phyloP scores from a whole-genome alignment of 2,797 vertebrate species.

The Alfaro cultratus region DNA sequence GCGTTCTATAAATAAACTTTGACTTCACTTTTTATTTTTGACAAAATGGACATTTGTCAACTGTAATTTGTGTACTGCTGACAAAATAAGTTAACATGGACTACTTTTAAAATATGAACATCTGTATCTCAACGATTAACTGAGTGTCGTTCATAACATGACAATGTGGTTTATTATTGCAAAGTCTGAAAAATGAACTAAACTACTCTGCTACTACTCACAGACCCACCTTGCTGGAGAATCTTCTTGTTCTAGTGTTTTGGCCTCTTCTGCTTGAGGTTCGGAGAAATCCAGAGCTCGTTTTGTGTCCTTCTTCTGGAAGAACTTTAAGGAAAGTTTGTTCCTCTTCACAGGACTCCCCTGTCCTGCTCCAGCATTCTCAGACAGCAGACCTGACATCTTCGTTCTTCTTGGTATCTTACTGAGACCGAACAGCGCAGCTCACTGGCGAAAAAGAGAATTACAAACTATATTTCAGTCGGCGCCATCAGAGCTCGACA shows the following conservation, averaged over 20 bases:
- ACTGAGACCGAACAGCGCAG: slow-evolving; percentile 56
- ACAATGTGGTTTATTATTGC: not conserved
- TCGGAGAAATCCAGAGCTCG: slow-evolving; percentile 93
- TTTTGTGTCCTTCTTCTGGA: slow-evolving; percentile 96
- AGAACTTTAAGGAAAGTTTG: slow-evolving; percentile 92
- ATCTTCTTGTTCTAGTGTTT: slow-evolving; percentile 71
- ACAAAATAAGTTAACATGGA: not conserved
- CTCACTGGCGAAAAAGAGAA: slow-evolving; percentile 44
- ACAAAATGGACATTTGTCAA: not conserved
- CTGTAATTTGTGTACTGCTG: not conserved
- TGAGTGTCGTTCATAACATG: not conserved
- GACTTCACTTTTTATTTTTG: not conserved
- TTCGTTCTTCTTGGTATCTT: slow-evolving; percentile 11
- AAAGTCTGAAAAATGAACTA: not conserved
- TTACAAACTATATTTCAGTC: slow-evolving; percentile 5
- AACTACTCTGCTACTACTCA: not conserved
- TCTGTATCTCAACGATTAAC: not conserved
- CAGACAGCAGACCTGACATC: slow-evolving; percentile 84
- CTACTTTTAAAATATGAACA: not conserved
- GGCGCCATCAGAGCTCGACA: slow-evolving; percentile 53
- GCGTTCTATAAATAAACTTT: not conserved
- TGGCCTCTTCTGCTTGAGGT: slow-evolving; percentile 82
- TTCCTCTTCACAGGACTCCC: slow-evolving; percentile 90
- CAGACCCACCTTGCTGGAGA: slow-evolving; percentile 76
- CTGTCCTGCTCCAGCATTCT: slow-evolving; percentile 77